phyloP scores from a whole-genome alignment of 1,140 invertebrate species.

The Drosophila nikananu region DNA sequence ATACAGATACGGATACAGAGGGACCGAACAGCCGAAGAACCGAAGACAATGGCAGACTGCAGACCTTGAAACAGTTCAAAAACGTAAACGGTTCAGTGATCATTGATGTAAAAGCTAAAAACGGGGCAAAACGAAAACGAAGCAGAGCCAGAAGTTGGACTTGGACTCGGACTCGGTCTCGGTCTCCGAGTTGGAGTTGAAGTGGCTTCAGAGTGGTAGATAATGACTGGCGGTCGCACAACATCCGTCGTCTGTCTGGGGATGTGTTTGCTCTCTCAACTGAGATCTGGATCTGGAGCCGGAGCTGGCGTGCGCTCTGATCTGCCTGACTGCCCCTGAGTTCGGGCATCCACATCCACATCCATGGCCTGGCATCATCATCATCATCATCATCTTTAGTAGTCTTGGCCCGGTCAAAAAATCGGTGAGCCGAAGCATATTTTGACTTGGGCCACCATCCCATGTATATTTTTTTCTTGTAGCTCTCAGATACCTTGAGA shows the following conservation, averaged over 20 bases:
- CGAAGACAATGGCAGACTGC: constrained; percentile 55
- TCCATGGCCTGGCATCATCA: constrained; percentile 53
- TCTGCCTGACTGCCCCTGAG: constrained; percentile 72
- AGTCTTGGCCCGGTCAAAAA: constrained; percentile 58
- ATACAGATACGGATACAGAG: constrained; percentile 10
- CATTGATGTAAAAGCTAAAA: constrained; percentile 80
- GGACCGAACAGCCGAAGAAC: constrained; percentile 35
- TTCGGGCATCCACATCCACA: constrained; percentile 46
- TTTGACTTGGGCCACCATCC: constrained; percentile 34
- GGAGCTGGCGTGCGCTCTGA: constrained; percentile 76
- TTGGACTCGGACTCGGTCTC: not conserved
- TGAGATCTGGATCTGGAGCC: constrained; percentile 30
- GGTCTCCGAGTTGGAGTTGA: not conserved
- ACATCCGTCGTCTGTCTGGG: constrained; percentile 76
- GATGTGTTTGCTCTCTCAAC: constrained; percentile 48
- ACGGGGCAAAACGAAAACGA: constrained; percentile 52
- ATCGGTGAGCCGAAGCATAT: constrained; percentile 55
- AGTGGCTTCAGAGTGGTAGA: constrained; percentile 30
- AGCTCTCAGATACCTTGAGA: not conserved
- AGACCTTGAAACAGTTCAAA: constrained; percentile 85
- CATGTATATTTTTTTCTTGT: not conserved
- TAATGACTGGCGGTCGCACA: constrained; percentile 57
- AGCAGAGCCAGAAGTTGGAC: constrained; percentile 35
- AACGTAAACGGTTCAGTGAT: constrained; percentile 85
- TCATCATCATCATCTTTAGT: constrained; percentile 10